phyloP scores from a whole-genome alignment of 2,888 invertebrate species.

The Eubasilissa splendida region DNA sequence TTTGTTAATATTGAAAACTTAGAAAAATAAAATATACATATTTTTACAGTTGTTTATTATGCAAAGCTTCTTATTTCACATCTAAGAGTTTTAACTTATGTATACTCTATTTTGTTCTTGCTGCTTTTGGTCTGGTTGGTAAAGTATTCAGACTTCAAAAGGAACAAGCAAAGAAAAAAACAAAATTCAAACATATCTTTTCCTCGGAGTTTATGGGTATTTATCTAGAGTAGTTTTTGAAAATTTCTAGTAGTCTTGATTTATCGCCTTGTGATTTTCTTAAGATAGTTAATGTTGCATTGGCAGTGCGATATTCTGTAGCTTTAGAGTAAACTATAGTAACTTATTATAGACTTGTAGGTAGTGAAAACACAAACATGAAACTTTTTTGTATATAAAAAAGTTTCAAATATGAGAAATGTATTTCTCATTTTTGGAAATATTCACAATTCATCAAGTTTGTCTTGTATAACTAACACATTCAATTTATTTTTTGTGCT shows the following conservation, averaged over 20 bases:
- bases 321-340: not conserved
- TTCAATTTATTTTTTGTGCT: too few species aligned
- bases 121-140: constrained; percentile 78
- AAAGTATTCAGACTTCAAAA: constrained; percentile 85
- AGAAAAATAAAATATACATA: constrained; percentile 20
- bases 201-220: constrained; percentile 86
- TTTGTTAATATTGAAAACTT: constrained; percentile 9
- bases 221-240: constrained; percentile 57
- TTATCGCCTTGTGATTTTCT: not conserved
- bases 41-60: constrained; percentile 15
- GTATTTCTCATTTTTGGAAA: too few species aligned
- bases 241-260: constrained; percentile 15
- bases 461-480: too few species aligned
- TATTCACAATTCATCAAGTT: too few species aligned
- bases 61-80: constrained; percentile 20
- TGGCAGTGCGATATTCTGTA: constrained; percentile 6
- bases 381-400: too few species aligned
- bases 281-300: not conserved
- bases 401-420: too few species aligned
- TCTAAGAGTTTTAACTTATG: constrained; percentile 24
- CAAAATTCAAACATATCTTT: constrained; percentile 90
- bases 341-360: too few species aligned
- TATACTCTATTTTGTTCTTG: constrained; percentile 68
- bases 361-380: too few species aligned
- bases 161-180: constrained; percentile 85